A percentile compares a stretch with the other conserved stretches of the same genome.
Conservation (phyloP, 2,113 vertebrate species). For the Cnemophilus loriae region DNA sequence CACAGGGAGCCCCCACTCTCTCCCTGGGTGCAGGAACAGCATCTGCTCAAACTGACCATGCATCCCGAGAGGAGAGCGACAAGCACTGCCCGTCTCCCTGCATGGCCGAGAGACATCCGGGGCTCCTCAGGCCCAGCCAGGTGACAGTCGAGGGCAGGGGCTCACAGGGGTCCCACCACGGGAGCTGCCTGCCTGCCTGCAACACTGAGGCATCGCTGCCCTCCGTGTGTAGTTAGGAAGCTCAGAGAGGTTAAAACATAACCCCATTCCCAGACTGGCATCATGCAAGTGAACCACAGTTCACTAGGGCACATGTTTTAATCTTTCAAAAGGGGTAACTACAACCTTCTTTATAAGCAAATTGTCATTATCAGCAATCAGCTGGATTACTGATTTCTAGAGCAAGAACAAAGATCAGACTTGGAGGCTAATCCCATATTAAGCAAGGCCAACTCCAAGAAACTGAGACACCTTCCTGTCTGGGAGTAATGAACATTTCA, state of each 20-base stretch:
- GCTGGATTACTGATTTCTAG: not conserved
- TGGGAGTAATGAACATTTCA: not conserved
- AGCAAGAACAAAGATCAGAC: not conserved
- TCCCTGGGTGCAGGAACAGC: not conserved
- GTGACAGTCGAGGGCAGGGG: not conserved
- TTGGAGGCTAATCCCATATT: not conserved
- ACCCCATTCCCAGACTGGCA: not conserved
- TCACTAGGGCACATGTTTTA: not conserved
- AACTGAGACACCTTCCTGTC: not conserved
- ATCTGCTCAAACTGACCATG: fast-evolving
- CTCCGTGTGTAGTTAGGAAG: fast-evolving
- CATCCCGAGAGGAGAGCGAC: not conserved
- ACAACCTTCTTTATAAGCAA: not conserved
- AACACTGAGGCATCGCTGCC: not conserved
- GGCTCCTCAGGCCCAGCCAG: not conserved
- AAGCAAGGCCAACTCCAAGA: not conserved
- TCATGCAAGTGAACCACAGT: not conserved
- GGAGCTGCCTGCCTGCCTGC: not conserved
- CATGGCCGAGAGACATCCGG: too few relatives aligned
- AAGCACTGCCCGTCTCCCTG: not conserved
- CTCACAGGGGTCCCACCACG: not conserved
- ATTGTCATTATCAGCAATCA: not conserved
- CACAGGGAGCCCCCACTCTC: not conserved
- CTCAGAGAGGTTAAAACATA: not conserved
- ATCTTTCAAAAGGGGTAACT: not conserved